Evolutionary conservation across 2,797 vertebrate genomes (phyloP), one percentile per base, ranked within the genome.

Genomic region (Dicrostonyx torquatus): DNA sequence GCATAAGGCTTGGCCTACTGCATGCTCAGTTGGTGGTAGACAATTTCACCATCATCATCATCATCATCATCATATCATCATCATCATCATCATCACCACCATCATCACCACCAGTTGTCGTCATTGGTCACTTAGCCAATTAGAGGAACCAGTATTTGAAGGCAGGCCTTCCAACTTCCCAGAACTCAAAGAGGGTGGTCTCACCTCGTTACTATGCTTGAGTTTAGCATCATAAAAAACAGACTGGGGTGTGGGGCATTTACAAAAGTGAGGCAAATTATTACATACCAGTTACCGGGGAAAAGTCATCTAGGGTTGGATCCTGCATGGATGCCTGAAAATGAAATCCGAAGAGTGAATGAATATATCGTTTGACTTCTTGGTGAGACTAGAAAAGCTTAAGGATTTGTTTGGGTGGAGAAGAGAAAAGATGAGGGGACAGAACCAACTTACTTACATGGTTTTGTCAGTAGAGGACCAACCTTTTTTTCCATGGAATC

Each of bases 331-430:
- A 15, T 64, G 18, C 22, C 2, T 8, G 55, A 66, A 75, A 66
- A 62, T 1, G 3, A 43, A 66, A 66, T 43, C 26, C 24, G 62
- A 29, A 48, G 6, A 40, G 3, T 11, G 48, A 73, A 68, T 37
- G 26, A 66, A 11, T 37, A 0, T 37, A 55, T 58, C 62, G 31
- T 66, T 78, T 89, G 90, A 26, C 40, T 94, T 6, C 12, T 76
- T 90, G 73, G 55, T 68, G 68, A 50, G 64, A 86, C n/a, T 48
- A 87, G 60, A 87, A 76, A 93, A 64, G 15, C 88, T 75, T 58
- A 72, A 72, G 77, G 37, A 58, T 94, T 87, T 86, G n/a, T 93
- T 76, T 88, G 73, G 6, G 17, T 55, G 40, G 24, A 87, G 50
- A 94, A 70, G 53, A 85, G 72, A 89, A 37, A 87, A 45, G 68